phyloP scores from a whole-genome alignment of 2,888 invertebrate species.

The Papilio demoleus region DNA sequence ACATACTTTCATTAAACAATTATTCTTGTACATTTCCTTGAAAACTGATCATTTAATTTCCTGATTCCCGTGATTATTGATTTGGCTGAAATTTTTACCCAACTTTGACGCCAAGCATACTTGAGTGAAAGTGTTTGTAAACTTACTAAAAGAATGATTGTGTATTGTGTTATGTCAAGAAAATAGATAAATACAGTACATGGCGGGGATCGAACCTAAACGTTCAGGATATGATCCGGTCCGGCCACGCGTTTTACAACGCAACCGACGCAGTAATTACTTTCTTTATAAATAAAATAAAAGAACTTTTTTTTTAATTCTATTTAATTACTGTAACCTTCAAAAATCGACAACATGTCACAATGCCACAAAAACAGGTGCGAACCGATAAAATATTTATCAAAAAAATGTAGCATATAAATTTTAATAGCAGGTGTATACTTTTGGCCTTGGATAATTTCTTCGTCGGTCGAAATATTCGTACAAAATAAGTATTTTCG shows the following conservation, averaged over 20 bases:
- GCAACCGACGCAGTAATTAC: too few relatives aligned
- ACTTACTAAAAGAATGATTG: too few relatives aligned
- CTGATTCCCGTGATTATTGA: conserved; percentile 7
- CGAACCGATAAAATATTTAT: not conserved
- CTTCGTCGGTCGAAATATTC: not conserved
- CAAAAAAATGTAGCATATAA: not conserved
- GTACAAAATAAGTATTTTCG: conserved; percentile 4
- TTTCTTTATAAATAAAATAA: not conserved
- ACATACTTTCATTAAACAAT: too few relatives aligned
- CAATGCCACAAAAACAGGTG: conserved; percentile 1
- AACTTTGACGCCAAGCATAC: too few relatives aligned
- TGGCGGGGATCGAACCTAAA: too few relatives aligned
- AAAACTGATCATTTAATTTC: conserved; percentile 11
- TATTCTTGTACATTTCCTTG: too few relatives aligned
- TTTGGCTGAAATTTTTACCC: too few relatives aligned
- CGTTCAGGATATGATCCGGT: too few relatives aligned
- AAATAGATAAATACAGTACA: too few relatives aligned
- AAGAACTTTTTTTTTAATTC: not conserved
- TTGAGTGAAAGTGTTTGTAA: too few relatives aligned
- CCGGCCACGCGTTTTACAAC: too few relatives aligned
- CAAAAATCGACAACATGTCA: not conserved
- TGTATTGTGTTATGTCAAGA: too few relatives aligned
- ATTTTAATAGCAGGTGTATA: conserved; percentile 5
- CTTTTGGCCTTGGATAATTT: conserved; percentile 16
- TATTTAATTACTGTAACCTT: not conserved